These are phyloP conservation scores for Sylvietta virens DNA, from an alignment of 2,113 vertebrate genomes.

Conservation along the genomic window DNA sequence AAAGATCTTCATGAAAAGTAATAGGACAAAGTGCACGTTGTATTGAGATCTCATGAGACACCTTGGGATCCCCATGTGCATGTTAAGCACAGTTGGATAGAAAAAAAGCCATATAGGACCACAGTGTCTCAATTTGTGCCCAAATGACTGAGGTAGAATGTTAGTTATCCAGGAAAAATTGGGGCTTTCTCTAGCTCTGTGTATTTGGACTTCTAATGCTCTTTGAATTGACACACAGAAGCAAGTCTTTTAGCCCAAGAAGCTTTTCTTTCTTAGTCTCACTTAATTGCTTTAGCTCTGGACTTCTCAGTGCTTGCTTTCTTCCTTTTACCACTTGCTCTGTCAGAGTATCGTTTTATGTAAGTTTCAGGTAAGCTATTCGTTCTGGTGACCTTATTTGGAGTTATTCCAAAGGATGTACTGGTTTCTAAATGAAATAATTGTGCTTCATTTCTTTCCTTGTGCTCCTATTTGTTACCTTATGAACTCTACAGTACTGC, in stretches of 20 bases:
- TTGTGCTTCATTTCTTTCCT: not conserved
- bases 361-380: not conserved
- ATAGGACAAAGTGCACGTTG: not conserved
- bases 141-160: not conserved
- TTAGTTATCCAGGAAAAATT: not conserved
- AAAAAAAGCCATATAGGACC: not conserved
- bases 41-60: not conserved
- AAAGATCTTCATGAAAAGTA: not conserved
- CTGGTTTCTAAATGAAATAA: not conserved
- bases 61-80: not conserved
- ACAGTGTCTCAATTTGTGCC: not conserved
- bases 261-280: not conserved
- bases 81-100: not conserved
- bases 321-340: not conserved
- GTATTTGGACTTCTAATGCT: not conserved
- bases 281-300: not conserved
- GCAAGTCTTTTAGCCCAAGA: not conserved
- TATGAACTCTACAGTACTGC: not conserved
- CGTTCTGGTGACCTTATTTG: not conserved
- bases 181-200: not conserved
- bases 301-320: not conserved
- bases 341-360: not conserved
- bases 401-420: not conserved
- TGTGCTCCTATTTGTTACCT: not conserved
- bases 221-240: not conserved